Base-by-base conservation (phyloP, 2,113 vertebrate genomes). In the Herpailurus yagouaroundi region DNA sequence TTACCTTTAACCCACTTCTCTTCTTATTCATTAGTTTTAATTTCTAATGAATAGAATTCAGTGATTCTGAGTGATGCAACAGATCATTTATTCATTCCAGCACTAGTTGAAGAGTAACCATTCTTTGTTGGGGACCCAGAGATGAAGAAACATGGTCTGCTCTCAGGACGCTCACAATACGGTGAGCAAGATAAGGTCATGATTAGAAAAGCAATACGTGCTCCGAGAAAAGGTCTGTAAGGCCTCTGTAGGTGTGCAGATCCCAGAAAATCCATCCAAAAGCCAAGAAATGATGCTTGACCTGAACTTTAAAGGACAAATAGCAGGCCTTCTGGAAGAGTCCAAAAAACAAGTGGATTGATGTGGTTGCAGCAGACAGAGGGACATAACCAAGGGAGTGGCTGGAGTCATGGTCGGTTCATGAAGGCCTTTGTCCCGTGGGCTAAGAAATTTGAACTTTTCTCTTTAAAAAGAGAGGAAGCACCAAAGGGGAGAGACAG, bases 21-120 rank as follows among this genome's bases (percentile, higher is more conserved):
- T 96, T 94, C 21, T 10, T 45, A 69, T 21, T 74, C 57, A 77
- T 87, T 90, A 14, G 83, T 76, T 97, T 94, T 97, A 71, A 86
- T 92, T 84, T 83, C 41, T 33, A 71, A 45, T 9, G 45, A 45
- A 45, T 45, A 45, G 45, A 45, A 45, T 45, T 45, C 45, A 45
- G 8, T 45, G 7, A 45, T 45, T 45, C 45, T 45, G 7, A 48
- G 79, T 16, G 87, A 77, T 50, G 57, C 31, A 57, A 68, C 25
- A 15, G 29, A 50, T 73, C 50, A 64, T 64, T 79, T 63, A 55
- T 84, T 89, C 73, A 25, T 77, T 88, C 45, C 84, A 57, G 63
- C 16, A 52, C 31, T 66, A 63, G 31, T 16, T 80, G 68, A 94
- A 57, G 38, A 83, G 55, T 84, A 83, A 19, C 68, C n/a, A n/a